A percentile compares a stretch with the other conserved stretches of the same genome.
These are phyloP conservation scores for Hirtodrosophila trivittata DNA, from an alignment of 2,888 invertebrate species.

Conservation along the genomic window DNA sequence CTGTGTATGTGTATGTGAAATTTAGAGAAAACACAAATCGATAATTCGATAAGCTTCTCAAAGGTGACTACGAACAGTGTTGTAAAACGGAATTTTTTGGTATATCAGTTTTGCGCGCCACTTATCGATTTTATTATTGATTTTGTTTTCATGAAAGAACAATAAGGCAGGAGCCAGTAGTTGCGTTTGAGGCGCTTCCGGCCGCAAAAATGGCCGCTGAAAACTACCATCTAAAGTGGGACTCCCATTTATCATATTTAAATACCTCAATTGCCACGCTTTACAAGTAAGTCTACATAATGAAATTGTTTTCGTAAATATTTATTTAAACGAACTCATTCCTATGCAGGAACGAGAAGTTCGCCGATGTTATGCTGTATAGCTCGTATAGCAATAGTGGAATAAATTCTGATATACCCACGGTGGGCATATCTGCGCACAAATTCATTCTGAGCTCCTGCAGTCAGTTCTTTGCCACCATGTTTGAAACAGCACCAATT, in stretches of 20 bases:
- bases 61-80: constrained; percentile 26
- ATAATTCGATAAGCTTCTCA: constrained; percentile 24
- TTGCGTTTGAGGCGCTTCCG: constrained; percentile 22
- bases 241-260: constrained; percentile 92
- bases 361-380: constrained; percentile 92
- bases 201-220: constrained; percentile 85
- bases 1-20: too few species aligned
- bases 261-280: constrained; percentile 92
- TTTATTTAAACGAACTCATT: not conserved
- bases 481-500: constrained; percentile 83
- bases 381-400: constrained; percentile 86
- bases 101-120: constrained; percentile 42
- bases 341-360: constrained; percentile 88
- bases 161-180: constrained; percentile 14
- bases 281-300: constrained; percentile 82
- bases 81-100: constrained; percentile 12
- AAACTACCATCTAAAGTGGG: constrained; percentile 95
- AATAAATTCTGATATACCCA: constrained; percentile 82
- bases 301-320: too few species aligned
- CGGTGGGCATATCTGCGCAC: constrained; percentile 92
- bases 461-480: constrained; percentile 85
- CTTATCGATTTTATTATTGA: constrained; percentile 57
- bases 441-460: constrained; percentile 93
- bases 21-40: constrained; percentile 9
- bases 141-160: constrained; percentile 49